Evolutionary conservation across 2,113 vertebrate species (phyloP).

Genomic region (Steatornis caripensis): DNA sequence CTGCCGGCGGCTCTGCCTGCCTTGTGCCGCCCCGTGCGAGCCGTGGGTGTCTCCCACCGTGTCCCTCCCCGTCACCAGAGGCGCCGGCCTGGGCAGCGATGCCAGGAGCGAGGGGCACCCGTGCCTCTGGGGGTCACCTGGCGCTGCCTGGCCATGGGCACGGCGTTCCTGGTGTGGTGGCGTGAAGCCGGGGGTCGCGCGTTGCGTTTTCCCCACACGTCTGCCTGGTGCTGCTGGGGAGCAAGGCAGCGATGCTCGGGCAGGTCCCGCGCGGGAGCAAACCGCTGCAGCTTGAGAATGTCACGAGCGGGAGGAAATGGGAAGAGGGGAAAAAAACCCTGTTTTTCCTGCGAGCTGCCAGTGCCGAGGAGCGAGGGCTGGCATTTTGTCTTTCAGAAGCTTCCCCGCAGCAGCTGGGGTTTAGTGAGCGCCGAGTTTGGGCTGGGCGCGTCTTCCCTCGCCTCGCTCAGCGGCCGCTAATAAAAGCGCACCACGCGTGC

Average conservation of each 20-base stretch:
- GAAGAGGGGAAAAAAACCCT: background rate
- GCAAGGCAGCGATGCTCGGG: rapidly evolving
- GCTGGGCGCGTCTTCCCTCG: background rate
- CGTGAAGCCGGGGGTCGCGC: rapidly evolving
- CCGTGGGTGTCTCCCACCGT: rapidly evolving
- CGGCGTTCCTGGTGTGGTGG: background rate
- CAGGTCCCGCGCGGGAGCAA: background rate
- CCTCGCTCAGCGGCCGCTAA: background rate
- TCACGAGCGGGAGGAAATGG: background rate
- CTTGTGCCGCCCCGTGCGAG: background rate
- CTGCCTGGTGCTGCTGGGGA: background rate
- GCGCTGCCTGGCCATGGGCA: rapidly evolving
- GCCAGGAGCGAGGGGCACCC: background rate
- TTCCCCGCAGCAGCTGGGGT: background rate
- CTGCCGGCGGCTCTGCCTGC: background rate
- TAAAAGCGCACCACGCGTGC: too few species aligned
- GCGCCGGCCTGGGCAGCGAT: background rate
- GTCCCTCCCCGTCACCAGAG: background rate
- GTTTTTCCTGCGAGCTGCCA: background rate
- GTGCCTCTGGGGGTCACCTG: rapidly evolving
- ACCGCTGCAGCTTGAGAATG: background rate
- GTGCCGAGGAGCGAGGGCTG: background rate
- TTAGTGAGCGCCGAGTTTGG: background rate
- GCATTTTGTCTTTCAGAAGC: background rate
- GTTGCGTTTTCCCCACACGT: background rate